Evolutionary conservation across 2,113 vertebrate genomes (phyloP).

Genomic region (Balaenoptera acutorostrata): DNA sequence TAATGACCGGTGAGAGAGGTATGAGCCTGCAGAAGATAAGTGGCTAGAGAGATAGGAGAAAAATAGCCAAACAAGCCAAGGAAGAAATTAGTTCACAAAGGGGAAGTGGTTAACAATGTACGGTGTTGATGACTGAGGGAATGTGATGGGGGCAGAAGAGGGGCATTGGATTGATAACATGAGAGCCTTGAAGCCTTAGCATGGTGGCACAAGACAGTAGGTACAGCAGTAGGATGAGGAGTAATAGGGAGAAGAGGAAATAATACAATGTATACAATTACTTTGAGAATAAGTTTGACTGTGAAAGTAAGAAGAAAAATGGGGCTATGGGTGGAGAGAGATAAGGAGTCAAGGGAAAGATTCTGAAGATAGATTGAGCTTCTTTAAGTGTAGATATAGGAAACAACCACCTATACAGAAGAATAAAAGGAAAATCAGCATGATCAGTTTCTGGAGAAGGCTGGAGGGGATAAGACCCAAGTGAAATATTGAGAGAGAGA

Average conservation of each 20-base stretch:
- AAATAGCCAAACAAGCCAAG: background rate
- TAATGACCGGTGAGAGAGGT: background rate
- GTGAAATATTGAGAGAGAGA: background rate
- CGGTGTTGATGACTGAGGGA: background rate
- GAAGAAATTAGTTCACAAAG: background rate
- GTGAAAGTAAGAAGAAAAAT: background rate
- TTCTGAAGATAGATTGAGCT: background rate
- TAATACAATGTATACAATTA: background rate
- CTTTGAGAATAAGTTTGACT: background rate
- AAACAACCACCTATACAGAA: background rate
- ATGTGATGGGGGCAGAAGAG: background rate
- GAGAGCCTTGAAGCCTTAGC: background rate
- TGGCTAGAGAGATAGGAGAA: background rate
- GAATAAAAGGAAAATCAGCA: background rate
- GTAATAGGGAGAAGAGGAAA: background rate
- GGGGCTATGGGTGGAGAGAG: background rate
- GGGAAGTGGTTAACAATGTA: background rate
- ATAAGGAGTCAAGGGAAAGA: background rate
- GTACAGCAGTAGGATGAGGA: background rate
- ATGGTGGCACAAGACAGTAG: rapidly evolving
- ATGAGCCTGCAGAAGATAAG: background rate
- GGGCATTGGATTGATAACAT: background rate
- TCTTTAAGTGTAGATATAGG: background rate
- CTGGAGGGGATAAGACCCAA: background rate
- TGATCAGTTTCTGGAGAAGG: background rate